Conservation (phyloP, 2,797 vertebrate genomes). For the Falco novaeseelandiae region DNA sequence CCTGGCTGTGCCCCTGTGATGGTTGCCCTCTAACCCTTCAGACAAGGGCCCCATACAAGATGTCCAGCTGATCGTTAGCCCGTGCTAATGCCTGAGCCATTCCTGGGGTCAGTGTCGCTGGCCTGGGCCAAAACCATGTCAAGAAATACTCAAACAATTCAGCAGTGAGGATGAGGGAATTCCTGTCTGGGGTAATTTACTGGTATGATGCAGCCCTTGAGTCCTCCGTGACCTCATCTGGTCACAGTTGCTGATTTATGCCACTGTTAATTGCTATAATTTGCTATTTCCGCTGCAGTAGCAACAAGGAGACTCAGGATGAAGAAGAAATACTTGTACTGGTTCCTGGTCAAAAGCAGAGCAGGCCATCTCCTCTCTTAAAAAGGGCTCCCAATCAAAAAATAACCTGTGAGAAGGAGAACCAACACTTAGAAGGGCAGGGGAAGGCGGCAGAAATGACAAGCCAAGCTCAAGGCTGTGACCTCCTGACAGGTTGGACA, state of each 20-base stretch:
- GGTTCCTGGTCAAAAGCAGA: background rate
- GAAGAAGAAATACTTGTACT: background rate
- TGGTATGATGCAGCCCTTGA: background rate
- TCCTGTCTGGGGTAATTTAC: constrained; percentile 34
- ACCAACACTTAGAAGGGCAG: background rate
- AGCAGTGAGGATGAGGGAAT: background rate
- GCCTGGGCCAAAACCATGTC: background rate
- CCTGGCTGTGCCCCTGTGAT: rapidly evolving
- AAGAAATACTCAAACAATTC: background rate
- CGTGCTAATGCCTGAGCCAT: rapidly evolving
- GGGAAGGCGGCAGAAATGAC: background rate
- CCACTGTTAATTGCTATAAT: background rate
- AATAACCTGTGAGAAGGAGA: background rate
- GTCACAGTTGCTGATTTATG: constrained; percentile 22
- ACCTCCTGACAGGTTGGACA: background rate
- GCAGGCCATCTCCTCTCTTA: background rate
- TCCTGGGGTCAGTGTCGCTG: background rate
- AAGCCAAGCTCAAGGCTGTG: background rate
- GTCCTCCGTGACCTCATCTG: background rate
- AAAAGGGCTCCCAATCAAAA: background rate
- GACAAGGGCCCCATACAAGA: background rate
- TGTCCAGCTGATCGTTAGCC: background rate
- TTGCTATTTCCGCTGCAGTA: background rate
- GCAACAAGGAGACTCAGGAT: background rate
- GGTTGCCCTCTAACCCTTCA: background rate